Conservation (phyloP, 2,113 vertebrate genomes). For the Empidonax traillii region DNA sequence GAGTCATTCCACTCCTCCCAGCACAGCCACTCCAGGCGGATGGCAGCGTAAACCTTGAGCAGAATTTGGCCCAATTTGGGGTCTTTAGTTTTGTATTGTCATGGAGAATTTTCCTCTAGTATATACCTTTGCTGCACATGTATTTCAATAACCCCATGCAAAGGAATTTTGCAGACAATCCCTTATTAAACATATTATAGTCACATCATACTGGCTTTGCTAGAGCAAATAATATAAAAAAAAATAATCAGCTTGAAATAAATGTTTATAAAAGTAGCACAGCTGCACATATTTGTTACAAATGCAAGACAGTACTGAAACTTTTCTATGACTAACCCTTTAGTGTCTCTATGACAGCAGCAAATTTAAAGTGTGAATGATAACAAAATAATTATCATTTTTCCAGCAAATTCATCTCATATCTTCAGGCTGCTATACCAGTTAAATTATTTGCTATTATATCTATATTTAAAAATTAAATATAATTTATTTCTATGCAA, state of each 20-base stretch:
- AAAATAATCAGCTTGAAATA: constrained; percentile 66
- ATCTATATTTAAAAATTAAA: neutral
- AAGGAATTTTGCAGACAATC: constrained; percentile 41
- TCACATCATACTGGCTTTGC: constrained; percentile 1
- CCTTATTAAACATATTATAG: constrained; percentile 18
- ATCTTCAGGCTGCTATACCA: rapidly evolving
- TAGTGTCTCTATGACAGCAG: constrained; percentile 7
- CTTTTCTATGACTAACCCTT: constrained; percentile 56
- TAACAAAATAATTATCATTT: neutral
- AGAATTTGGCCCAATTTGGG: neutral
- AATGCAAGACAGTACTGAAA: constrained; percentile 38
- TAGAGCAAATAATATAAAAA: constrained; percentile 31
- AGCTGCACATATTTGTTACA: constrained; percentile 66
- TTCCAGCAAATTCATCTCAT: neutral
- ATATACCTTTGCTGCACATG: neutral
- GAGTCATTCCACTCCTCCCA: neutral
- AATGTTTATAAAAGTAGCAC: constrained; percentile 63
- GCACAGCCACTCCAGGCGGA: neutral
- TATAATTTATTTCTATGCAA: neutral
- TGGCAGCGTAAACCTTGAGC: neutral
- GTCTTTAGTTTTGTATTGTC: neutral
- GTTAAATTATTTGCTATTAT: neutral
- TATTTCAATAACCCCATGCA: neutral
- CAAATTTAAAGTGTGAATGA: neutral
- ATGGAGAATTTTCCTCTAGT: neutral